phyloP scores from a whole-genome alignment of 1,140 invertebrate genomes.

The Drosophila dunni region DNA sequence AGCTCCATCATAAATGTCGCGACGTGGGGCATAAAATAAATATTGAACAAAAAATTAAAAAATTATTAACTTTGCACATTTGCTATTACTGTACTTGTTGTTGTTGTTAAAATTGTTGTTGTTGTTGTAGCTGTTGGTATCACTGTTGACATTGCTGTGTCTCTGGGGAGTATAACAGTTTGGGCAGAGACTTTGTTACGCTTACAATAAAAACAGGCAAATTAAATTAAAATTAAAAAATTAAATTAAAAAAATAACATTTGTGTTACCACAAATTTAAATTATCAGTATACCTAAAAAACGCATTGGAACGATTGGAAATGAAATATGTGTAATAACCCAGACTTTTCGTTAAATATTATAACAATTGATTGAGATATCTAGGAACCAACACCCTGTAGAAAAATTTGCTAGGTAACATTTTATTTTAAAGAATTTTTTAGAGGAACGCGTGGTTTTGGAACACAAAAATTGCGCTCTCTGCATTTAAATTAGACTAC shows the following conservation, averaged over 20 bases:
- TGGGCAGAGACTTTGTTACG: not conserved
- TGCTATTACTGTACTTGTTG: not conserved
- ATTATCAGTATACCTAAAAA: too few relatives aligned
- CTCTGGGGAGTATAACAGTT: not conserved
- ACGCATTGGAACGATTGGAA: not conserved
- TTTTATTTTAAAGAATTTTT: too few relatives aligned
- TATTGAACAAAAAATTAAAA: conserved; percentile 67
- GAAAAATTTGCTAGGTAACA: too few relatives aligned
- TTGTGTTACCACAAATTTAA: too few relatives aligned
- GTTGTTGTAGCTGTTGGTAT: not conserved
- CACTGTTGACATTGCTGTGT: not conserved
- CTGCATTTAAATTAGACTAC: too few relatives aligned
- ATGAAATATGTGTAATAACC: not conserved
- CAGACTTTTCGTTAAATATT: too few relatives aligned
- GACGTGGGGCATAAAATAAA: conserved; percentile 55
- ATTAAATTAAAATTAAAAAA: not conserved
- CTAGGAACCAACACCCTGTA: too few relatives aligned
- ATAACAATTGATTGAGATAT: too few relatives aligned
- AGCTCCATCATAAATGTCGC: conserved; percentile 14
- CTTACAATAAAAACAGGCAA: not conserved
- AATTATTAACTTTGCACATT: conserved; percentile 55
- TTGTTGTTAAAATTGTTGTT: not conserved
- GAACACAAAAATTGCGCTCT: not conserved
- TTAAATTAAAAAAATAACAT: too few relatives aligned
- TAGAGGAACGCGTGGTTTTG: not conserved